Base-by-base conservation (phyloP, 2,888 invertebrate genomes). In the Hypolimnas misippus region DNA sequence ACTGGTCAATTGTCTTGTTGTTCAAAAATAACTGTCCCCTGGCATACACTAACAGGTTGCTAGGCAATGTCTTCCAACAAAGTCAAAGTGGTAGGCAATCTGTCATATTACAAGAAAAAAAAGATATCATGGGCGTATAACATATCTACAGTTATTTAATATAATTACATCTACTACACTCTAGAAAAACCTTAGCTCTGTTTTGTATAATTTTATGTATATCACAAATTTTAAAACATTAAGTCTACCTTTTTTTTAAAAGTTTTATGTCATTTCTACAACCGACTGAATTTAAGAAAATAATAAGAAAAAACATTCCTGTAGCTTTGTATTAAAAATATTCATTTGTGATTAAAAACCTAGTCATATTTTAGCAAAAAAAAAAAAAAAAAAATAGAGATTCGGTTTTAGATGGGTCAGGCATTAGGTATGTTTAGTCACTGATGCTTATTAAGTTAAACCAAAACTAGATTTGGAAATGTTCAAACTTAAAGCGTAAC, bases 331-430 rank as follows among this genome's bases (percentile, higher is more conserved):
- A 42, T 42, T 42, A 42, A 49, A 49, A 29, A 14, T 49, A 49
- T 49, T 14, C 25, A 29, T 49, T 25, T 49, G 71, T 71, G 68
- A 71, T 71, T 69, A 54, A 65, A 66, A 63, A 63, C 60, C 72
- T 72, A 72, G 72, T 72, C 72, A 72, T 71, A 68, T 66, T 67
- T 70, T 70, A 72, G 69, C 62, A 59, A 58, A 62, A 52, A 50
- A 38, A 61, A 55, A 49, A 25, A 49, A 49, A 29, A 55, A 25
- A 25, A 49, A 49, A 49, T 46, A 46, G 21, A 21, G 21, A 46
- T 46, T 25, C 29, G n/a, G 49, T 16, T 49, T 49, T 44, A 50
- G 31, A 58, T 59, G 51, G 35, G 35, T 53, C 53, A 49, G 33
- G 52, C 42, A 35, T 17, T 44, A 35, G 33, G 51, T 55, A 40